phyloP scores from a whole-genome alignment of 2,888 invertebrate species.

The Chymomyza fuscimana region DNA sequence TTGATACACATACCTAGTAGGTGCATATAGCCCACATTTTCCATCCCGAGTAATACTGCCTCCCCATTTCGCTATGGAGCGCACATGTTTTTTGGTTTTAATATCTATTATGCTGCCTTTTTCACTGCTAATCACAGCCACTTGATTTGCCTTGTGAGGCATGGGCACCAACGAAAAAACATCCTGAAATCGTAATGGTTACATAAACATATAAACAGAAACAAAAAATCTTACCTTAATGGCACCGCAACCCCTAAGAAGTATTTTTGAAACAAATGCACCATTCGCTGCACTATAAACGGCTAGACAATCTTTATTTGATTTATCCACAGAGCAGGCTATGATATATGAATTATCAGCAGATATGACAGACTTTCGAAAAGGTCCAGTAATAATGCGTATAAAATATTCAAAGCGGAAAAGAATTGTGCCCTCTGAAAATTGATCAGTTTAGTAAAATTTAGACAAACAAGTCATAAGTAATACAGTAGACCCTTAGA shows the following conservation, averaged over 20 bases:
- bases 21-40: constrained; percentile 95
- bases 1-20: constrained; percentile 82
- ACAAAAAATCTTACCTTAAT: constrained; percentile 81
- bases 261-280: constrained; percentile 81
- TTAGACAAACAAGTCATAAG: background rate
- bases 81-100: constrained; percentile 91
- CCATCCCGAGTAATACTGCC: constrained; percentile 93
- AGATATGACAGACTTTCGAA: constrained; percentile 89
- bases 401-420: constrained; percentile 92
- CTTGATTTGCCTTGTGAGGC: constrained; percentile 91
- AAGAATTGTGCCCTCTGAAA: constrained; percentile 86
- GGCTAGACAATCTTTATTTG: constrained; percentile 89
- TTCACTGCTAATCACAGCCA: constrained; percentile 93
- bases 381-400: constrained; percentile 85
- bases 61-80: constrained; percentile 94
- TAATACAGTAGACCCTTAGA: background rate
- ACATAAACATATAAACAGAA: background rate
- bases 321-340: constrained; percentile 90
- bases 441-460: background rate
- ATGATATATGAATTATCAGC: constrained; percentile 89
- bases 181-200: constrained; percentile 80
- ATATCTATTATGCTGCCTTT: constrained; percentile 95
- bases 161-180: constrained; percentile 88
- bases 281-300: constrained; percentile 92
- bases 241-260: constrained; percentile 80